Conservation (phyloP, 2,888 invertebrate genomes). For the Metallyticus violacea region DNA sequence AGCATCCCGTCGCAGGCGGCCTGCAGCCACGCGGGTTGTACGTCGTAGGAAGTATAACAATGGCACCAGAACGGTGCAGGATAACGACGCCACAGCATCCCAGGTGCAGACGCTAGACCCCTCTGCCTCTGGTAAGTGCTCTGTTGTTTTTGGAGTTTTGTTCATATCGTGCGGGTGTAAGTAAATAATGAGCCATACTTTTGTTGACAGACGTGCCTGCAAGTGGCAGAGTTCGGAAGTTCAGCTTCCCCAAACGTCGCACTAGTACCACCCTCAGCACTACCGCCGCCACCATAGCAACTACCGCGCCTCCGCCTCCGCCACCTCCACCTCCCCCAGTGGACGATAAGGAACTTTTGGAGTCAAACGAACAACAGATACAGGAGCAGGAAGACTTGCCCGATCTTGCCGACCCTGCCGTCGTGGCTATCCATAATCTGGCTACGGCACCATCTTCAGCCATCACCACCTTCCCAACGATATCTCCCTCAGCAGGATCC, state of each 20-base stretch:
- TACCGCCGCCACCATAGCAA: not conserved
- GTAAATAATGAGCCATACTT: not conserved
- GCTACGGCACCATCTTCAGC: slow-evolving; percentile 36
- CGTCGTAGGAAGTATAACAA: not conserved
- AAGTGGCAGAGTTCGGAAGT: not conserved
- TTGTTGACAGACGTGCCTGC: not conserved
- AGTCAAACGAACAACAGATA: slow-evolving; percentile 4
- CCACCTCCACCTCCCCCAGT: not conserved
- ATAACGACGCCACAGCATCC: slow-evolving; percentile 2
- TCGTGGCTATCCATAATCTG: slow-evolving; percentile 40
- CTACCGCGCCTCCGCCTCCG: not conserved
- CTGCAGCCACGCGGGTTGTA: slow-evolving; percentile 1
- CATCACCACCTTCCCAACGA: slow-evolving; percentile 3
- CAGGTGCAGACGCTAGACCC: not conserved
- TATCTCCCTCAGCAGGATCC: not conserved
- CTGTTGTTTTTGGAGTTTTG: not conserved
- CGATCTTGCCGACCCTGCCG: slow-evolving; percentile 41
- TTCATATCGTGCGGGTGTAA: not conserved
- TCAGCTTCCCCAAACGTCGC: slow-evolving; percentile 18
- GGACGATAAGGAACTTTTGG: slow-evolving; percentile 1
- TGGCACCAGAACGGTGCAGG: not conserved
- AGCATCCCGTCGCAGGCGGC: not conserved
- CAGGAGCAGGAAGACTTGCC: slow-evolving; percentile 28
- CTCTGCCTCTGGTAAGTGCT: not conserved
- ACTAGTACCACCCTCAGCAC: not conserved